A percentile compares a stretch with the other conserved stretches of the same genome.
Evolutionary conservation across 2,113 vertebrate genomes (phyloP).

Genomic region (Sinosuthora webbiana): DNA sequence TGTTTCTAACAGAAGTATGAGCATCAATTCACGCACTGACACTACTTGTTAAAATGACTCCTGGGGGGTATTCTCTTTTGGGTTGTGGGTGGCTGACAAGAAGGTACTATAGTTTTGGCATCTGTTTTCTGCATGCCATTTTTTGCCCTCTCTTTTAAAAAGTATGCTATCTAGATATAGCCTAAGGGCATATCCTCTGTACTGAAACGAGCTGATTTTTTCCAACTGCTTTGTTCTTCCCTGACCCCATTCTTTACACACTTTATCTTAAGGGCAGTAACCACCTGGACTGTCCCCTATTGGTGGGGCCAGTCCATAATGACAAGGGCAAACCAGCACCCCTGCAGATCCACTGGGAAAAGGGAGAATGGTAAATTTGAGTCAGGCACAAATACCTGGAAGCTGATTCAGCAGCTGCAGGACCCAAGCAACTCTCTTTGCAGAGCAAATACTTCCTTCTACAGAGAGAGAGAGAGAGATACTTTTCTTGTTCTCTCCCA

Average conservation of each 20-base stretch:
- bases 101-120: neutral
- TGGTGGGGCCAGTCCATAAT: neutral
- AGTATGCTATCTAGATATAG: neutral
- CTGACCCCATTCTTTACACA: neutral
- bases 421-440: neutral
- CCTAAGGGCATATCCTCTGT: neutral
- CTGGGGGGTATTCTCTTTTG: neutral
- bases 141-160: neutral
- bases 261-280: neutral
- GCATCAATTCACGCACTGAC: neutral
- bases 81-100: neutral
- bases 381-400: neutral
- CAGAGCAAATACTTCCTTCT: neutral
- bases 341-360: neutral
- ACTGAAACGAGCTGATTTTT: neutral
- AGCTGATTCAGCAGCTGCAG: neutral
- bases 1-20: neutral
- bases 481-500: neutral
- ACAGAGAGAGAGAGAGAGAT: neutral
- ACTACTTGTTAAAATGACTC: neutral
- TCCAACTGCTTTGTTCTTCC: neutral
- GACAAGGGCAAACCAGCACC: neutral
- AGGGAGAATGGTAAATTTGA: fast-evolving
- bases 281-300: neutral
- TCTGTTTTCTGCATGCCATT: neutral